Evolutionary conservation across 1,140 invertebrate species (phyloP), one percentile per base, ranked within the genome.

Genomic region (Drosophila pseudoobscura): DNA sequence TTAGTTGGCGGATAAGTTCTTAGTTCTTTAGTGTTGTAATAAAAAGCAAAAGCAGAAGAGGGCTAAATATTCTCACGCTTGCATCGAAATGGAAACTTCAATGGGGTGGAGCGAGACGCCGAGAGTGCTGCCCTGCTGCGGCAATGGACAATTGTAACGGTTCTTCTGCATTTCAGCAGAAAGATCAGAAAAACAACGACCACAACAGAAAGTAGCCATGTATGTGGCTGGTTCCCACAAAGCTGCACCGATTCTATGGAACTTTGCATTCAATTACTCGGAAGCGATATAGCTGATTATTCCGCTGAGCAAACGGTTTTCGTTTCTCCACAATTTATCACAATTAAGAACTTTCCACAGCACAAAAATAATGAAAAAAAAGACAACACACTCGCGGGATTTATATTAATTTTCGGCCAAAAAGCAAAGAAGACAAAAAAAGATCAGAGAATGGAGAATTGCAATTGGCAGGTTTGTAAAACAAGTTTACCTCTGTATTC

Each of bases 401-500:
- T 44, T 41, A 5, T 24, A 6, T 35, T 26, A 43, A 35, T 26
- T 26, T 26, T 26, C 5, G 24, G 4, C 24, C 24, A 26, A 26
- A 43, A 50, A 15, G 11, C 17, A 5, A 58, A 15, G 20, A 46
- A 46, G 20, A 29, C n/a, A 56, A 54, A 46, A 41, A 3, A 43
- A 31, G 15, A 52, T 31, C 29, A 39, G 35, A 1, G 24, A 39
- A 54, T 31, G 17, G 29, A 43, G 24, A 75, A 74, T 61, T 75
- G 78, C 50, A 78, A 78, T 75, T 63, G 52, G 54, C 55, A 51
- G 73, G 61, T 78, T 84, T 84, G 60, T 51, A 62, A 65, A 82
- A 85, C 78, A 74, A 75, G 75, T 88, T 87, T 87, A 87, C 83
- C 83, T 78, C 66, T 52, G 55, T 20, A 41, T 61, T 63, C 61